Base-by-base conservation (phyloP, 2,797 vertebrate genomes). In the Acanthopagrus latus region DNA sequence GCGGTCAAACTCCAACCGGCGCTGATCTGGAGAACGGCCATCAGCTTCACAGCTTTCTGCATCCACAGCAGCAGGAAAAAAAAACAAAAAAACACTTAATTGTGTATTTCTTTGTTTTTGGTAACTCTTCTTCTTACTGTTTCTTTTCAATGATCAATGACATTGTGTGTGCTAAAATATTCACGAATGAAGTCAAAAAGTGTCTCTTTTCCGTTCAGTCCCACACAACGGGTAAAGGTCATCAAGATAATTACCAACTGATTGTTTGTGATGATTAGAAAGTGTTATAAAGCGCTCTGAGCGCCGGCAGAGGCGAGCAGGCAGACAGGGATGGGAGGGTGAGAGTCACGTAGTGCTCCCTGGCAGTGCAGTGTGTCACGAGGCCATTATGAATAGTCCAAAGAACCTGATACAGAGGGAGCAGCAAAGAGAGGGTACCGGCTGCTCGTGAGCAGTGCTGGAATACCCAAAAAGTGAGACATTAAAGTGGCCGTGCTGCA, bases 11-110 rank as follows among this genome's bases (percentile, higher is more conserved):
- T 58, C 60, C 27, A 11, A 20, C 29, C 29, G 33, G 6, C 3
- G 7, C n/a, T 38, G 41, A 58, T 59, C 14, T 60, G 50, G 25
- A 21, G 23, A 23, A 14, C 21, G 23, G 21, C 33, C 25, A 38
- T 57, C 73, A 71, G 57, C 21, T 54, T 18, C 27, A 52, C 16
- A 64, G 20, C 18, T 25, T 59, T 56, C 38, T 71, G 52, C 8
- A 47, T 54, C 14, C 38, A 65, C 38, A 55, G 29, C 57, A 56
- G 51, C 47, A 46, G 13, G 25, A 25, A 72, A 56, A 11, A 4
- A 2, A 51, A 6, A n/a, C n/a, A n/a, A n/a, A n/a, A n/a, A n/a
- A n/a, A n/a, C n/a, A 7, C 33, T 38, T 38, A n/a, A 7, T 7
- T n/a, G 16, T 21, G 13, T n/a, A 38, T 29, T 12, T 18, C 5